Conservation (phyloP, 2,113 vertebrate genomes). For the Nesogale talazaci region DNA sequence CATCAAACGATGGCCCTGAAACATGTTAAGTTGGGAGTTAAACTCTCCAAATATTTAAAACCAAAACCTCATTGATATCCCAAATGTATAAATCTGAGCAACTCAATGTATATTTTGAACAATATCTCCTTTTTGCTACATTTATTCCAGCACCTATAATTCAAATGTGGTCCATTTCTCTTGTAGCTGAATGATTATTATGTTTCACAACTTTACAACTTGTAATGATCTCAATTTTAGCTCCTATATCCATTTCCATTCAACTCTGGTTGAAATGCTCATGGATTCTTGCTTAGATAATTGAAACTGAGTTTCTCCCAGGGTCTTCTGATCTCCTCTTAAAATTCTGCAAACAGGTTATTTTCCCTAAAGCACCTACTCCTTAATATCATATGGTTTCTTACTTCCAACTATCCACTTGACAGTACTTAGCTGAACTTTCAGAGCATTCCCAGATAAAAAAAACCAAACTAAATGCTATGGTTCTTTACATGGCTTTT, state of each 20-base stretch:
- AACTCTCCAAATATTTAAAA: neutral
- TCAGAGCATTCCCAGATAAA: neutral
- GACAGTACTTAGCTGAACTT: neutral
- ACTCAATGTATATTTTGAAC: neutral
- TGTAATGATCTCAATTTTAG: neutral
- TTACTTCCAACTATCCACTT: neutral
- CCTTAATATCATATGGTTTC: neutral
- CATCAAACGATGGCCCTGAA: neutral
- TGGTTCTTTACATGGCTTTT: neutral
- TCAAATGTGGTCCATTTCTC: neutral
- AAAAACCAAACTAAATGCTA: neutral
- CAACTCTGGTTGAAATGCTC: neutral
- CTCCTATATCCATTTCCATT: conserved; percentile 16
- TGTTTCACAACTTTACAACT: neutral
- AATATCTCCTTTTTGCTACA: neutral
- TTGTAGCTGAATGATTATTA: neutral
- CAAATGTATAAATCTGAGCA: neutral
- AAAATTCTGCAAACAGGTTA: neutral
- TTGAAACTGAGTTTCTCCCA: neutral
- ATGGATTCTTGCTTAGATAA: neutral
- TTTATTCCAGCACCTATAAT: neutral
- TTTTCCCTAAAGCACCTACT: neutral
- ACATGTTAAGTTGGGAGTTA: too few species aligned
- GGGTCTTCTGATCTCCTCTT: neutral
- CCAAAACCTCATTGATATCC: neutral